Conservation (phyloP, 2,797 vertebrate species). For the Oryzias sinensis region DNA sequence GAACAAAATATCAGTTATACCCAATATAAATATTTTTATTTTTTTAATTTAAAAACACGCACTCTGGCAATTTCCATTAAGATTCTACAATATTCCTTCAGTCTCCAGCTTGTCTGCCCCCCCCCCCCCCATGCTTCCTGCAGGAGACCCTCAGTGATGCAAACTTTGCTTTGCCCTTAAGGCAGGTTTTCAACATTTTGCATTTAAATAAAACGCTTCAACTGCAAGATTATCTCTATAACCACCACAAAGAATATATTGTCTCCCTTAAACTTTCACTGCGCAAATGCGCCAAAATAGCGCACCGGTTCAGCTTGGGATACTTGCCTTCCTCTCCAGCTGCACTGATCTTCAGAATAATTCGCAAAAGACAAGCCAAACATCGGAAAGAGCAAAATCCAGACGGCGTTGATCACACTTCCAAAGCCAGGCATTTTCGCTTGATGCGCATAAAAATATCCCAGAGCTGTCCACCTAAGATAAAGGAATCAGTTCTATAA, state of each 20-base stretch:
- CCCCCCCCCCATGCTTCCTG: slow-evolving; percentile 40
- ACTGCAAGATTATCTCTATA: background rate
- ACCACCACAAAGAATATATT: background rate
- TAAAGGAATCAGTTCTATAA: slow-evolving; percentile 28
- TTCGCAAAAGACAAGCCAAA: slow-evolving; percentile 62
- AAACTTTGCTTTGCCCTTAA: too few species aligned
- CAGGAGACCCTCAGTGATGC: slow-evolving; percentile 28
- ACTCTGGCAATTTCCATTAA: background rate
- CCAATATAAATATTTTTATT: background rate
- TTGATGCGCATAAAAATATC: slow-evolving; percentile 20
- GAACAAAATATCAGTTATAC: background rate
- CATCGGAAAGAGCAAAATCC: slow-evolving; percentile 66
- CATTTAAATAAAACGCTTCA: too few species aligned
- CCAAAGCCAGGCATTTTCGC: slow-evolving; percentile 48
- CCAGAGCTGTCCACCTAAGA: slow-evolving; percentile 21
- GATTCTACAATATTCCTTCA: slow-evolving; percentile 24
- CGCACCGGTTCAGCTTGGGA: background rate
- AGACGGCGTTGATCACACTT: slow-evolving; percentile 59
- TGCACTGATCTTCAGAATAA: slow-evolving; percentile 85
- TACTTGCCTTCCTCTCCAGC: slow-evolving; percentile 88
- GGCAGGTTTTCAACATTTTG: too few species aligned
- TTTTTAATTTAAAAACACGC: too few species aligned
- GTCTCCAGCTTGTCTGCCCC: slow-evolving; percentile 50
- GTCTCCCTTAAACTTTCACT: too few species aligned
- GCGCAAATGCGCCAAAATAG: too few species aligned